Evolutionary conservation across 2,113 vertebrate species (phyloP).

Genomic region (Zootoca vivipara): DNA sequence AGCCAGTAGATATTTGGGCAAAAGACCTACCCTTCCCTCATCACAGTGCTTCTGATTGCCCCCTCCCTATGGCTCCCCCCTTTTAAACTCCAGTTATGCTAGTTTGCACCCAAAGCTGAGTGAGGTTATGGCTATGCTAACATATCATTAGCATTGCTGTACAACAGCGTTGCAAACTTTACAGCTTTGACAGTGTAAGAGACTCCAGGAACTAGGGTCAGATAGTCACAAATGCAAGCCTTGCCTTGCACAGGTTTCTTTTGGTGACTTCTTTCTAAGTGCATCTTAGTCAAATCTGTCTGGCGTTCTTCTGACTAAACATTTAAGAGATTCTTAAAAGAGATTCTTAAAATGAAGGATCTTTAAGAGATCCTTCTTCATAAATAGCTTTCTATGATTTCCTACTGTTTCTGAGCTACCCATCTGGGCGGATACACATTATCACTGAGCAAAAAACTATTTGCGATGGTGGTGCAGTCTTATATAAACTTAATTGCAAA

Average conservation of each 20-base stretch:
- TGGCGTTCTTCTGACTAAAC: neutral
- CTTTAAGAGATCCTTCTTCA: neutral
- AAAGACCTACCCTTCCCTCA: neutral
- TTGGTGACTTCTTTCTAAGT: neutral
- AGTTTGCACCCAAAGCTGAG: neutral
- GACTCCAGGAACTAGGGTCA: too few species aligned
- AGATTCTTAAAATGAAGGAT: too few species aligned
- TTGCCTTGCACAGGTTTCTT: neutral
- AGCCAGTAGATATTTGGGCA: neutral
- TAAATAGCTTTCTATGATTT: neutral
- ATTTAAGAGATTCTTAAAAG: neutral
- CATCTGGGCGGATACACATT: neutral
- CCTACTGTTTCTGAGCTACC: neutral
- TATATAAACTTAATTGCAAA: slow-evolving; percentile 14
- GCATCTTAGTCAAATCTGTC: neutral
- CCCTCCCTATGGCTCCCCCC: too few species aligned
- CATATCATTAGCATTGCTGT: neutral
- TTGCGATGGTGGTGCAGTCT: neutral
- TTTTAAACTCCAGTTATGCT: neutral
- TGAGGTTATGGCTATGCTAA: neutral
- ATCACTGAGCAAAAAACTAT: neutral
- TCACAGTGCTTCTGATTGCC: neutral
- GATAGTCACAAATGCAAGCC: neutral
- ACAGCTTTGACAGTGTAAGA: neutral
- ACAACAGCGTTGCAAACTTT: neutral